Percentiles rank a stretch among this genome's conserved stretches.
phyloP scores from a whole-genome alignment of 1,140 invertebrate species.

The Drosophila pseudoobscura region DNA sequence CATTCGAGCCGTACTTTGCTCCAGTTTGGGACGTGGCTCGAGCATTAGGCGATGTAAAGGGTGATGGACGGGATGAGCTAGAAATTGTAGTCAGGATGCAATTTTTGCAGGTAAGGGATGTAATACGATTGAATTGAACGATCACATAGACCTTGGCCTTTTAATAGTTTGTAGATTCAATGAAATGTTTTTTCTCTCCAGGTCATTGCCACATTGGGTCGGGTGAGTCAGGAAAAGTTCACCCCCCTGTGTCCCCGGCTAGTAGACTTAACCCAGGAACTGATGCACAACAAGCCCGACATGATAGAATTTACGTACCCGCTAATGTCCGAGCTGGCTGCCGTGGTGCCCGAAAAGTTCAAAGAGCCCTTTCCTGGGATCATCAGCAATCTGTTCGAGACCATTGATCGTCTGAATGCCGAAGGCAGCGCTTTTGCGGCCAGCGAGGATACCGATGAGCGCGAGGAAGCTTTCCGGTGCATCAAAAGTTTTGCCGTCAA shows the following conservation, averaged over 20 bases:
- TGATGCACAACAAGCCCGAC: neutral
- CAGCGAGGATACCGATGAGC: too few relatives aligned
- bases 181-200: neutral
- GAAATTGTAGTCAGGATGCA: constrained; percentile 6
- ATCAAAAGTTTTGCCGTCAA: too few relatives aligned
- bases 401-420: constrained; percentile 2
- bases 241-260: neutral
- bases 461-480: too few relatives aligned
- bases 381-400: neutral
- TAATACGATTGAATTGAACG: too few relatives aligned
- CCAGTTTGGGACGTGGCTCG: neutral
- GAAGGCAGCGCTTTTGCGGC: too few relatives aligned
- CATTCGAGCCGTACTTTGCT: constrained; percentile 10
- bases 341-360: constrained; percentile 10
- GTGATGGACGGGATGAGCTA: constrained; percentile 3
- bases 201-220: constrained; percentile 10
- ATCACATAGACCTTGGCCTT: too few relatives aligned
- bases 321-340: constrained; percentile 5
- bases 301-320: constrained; percentile 7
- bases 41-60: neutral
- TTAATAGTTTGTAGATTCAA: too few relatives aligned
- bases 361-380: constrained; percentile 1
- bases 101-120: constrained; percentile 19
- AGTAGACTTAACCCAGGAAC: constrained; percentile 6
- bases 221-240: constrained; percentile 19